Percentiles rank a stretch among this genome's conserved stretches.
phyloP scores from a whole-genome alignment of 2,888 invertebrate species.

The Spodoptera picta region DNA sequence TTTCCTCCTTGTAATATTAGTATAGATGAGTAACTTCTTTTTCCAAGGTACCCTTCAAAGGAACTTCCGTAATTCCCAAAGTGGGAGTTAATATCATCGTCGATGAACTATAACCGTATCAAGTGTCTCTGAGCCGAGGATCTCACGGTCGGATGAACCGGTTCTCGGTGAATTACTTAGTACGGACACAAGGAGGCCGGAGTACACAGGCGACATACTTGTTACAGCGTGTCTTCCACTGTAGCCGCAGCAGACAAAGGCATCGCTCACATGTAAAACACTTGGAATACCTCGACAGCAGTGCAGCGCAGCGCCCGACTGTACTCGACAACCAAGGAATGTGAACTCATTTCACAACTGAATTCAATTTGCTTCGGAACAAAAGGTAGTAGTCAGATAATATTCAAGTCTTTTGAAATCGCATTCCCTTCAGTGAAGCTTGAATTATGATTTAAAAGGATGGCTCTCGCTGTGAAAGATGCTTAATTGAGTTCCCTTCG shows the following conservation, averaged over 20 bases:
- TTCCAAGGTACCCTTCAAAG: too few relatives aligned
- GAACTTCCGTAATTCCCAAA: not conserved
- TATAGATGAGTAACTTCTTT: too few relatives aligned
- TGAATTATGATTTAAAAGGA: conserved; percentile 40
- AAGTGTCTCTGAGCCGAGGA: conserved; percentile 4
- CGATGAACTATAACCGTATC: conserved; percentile 11
- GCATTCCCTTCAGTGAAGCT: conserved; percentile 18
- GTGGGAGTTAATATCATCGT: not conserved
- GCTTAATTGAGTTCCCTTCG: conserved; percentile 36
- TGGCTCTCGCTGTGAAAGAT: conserved; percentile 29
- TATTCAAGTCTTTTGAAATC: conserved; percentile 52
- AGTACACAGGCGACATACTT: not conserved
- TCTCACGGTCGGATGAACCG: conserved; percentile 10
- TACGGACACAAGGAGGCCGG: too few relatives aligned
- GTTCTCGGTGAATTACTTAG: conserved; percentile 6
- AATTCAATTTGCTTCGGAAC: conserved; percentile 51
- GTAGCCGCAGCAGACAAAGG: conserved; percentile 10
- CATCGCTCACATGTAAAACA: conserved; percentile 14
- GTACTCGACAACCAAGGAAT: conserved; percentile 29
- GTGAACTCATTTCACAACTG: conserved; percentile 41
- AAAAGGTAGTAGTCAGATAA: conserved; percentile 42
- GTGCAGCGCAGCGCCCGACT: conserved; percentile 4
- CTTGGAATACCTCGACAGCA: conserved; percentile 17
- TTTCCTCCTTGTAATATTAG: too few relatives aligned
- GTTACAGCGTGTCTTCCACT: not conserved